Conservation (phyloP, 1,140 invertebrate species). For the Drosophila azteca region DNA sequence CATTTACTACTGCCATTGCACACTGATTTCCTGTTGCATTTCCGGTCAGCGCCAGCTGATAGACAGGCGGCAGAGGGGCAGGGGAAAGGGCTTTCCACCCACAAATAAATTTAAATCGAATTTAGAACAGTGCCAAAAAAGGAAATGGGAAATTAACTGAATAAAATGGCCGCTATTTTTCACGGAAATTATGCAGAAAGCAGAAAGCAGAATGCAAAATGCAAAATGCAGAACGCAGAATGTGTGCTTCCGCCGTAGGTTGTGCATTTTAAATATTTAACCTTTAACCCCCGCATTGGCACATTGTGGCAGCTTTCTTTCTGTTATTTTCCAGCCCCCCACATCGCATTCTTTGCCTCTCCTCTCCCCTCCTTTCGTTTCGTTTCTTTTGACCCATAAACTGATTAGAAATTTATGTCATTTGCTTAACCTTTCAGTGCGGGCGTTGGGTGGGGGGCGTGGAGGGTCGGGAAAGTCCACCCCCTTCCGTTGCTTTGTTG, state of each 20-base stretch:
- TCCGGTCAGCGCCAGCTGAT: constrained; percentile 38
- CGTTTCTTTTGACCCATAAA: too few relatives aligned
- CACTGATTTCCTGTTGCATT: constrained; percentile 78
- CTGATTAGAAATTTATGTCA: too few relatives aligned
- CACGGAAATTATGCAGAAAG: constrained; percentile 14
- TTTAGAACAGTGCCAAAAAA: constrained; percentile 48
- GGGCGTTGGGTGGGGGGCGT: too few relatives aligned
- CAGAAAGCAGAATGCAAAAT: too few relatives aligned
- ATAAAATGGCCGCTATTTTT: constrained; percentile 45
- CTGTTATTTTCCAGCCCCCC: too few relatives aligned
- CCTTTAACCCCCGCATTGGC: too few relatives aligned
- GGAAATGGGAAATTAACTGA: constrained; percentile 65
- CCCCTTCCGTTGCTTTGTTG: background rate
- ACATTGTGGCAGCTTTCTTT: background rate
- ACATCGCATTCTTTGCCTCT: too few relatives aligned
- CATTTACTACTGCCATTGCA: constrained; percentile 51
- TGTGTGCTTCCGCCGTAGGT: background rate
- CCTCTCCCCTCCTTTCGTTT: too few relatives aligned
- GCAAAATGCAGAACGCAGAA: too few relatives aligned
- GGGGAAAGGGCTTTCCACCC: background rate
- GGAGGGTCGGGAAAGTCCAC: too few relatives aligned
- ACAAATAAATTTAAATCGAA: constrained; percentile 61
- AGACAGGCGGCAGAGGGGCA: background rate
- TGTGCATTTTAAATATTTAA: background rate
- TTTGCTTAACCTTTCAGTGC: too few relatives aligned